Evolutionary conservation across 2,797 vertebrate species (phyloP).

Genomic region (Pantherophis alleghaniensis): DNA sequence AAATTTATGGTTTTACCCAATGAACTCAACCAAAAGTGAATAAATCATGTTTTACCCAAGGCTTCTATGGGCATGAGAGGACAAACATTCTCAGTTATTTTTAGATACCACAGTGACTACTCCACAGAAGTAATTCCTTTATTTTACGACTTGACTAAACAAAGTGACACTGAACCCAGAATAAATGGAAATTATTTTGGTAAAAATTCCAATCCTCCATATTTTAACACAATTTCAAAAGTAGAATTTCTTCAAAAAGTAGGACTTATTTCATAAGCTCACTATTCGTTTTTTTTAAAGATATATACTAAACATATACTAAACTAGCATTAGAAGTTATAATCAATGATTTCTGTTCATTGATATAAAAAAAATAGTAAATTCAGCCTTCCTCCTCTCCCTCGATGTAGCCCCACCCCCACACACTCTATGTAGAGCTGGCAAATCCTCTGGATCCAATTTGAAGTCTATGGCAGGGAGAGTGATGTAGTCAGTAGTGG

Average conservation of each 20-base stretch:
- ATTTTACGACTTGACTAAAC: no score
- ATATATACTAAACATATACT: not conserved
- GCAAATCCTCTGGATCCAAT: not conserved
- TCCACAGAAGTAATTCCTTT: not conserved
- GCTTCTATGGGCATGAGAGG: not conserved
- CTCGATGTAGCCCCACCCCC: not conserved
- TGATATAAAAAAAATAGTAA: not conserved
- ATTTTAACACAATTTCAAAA: not conserved
- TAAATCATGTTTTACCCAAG: not conserved
- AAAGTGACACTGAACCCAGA: not conserved
- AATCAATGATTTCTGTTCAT: not conserved
- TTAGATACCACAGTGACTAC: not conserved
- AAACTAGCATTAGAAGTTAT: not conserved
- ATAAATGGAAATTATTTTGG: not conserved
- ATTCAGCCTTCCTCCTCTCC: not conserved
- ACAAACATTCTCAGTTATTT: not conserved
- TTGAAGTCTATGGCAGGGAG: not conserved
- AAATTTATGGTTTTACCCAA: not conserved
- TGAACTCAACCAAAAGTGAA: not conserved
- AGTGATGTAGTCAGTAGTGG: not conserved
- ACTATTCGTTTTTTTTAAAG: not conserved
- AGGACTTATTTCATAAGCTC: not conserved
- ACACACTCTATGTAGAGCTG: not conserved
- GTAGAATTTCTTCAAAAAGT: not conserved
- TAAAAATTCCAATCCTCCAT: not conserved